Conservation (phyloP, 1,140 invertebrate genomes). For the Lerema accius region DNA sequence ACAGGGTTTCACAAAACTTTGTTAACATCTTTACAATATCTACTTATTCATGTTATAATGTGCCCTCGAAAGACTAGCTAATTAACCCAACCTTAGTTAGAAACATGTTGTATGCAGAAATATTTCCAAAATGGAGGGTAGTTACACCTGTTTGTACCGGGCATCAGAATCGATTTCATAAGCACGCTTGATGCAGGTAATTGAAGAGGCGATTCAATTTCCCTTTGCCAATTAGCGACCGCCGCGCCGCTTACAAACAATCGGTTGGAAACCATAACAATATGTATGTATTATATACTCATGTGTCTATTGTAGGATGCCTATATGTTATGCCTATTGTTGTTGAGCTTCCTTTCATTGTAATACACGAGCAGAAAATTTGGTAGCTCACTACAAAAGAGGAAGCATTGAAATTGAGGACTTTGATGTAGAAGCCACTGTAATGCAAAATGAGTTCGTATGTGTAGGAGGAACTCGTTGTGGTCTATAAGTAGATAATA, state of each 20-base stretch:
- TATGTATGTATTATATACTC: background rate
- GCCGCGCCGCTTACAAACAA: background rate
- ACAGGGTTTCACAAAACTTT: too few relatives aligned
- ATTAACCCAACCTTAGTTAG: too few relatives aligned
- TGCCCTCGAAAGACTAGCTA: too few relatives aligned
- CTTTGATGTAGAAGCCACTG: background rate
- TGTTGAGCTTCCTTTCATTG: background rate
- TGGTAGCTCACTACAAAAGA: background rate
- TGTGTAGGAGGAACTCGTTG: too few relatives aligned
- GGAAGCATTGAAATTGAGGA: background rate
- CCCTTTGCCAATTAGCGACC: background rate
- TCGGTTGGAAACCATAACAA: background rate
- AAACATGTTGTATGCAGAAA: too few relatives aligned
- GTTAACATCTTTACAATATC: too few relatives aligned
- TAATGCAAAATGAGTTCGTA: background rate
- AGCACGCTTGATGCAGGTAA: background rate
- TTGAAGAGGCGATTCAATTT: slow-evolving; percentile 1
- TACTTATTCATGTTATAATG: too few relatives aligned
- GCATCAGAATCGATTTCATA: background rate
- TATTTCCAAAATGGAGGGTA: too few relatives aligned
- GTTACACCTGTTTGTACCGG: background rate
- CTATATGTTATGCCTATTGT: background rate
- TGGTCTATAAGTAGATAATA: too few relatives aligned
- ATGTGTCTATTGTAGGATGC: background rate
- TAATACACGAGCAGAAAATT: background rate